phyloP scores from a whole-genome alignment of 2,888 invertebrate species.

The Taphrorychus bicolor region DNA sequence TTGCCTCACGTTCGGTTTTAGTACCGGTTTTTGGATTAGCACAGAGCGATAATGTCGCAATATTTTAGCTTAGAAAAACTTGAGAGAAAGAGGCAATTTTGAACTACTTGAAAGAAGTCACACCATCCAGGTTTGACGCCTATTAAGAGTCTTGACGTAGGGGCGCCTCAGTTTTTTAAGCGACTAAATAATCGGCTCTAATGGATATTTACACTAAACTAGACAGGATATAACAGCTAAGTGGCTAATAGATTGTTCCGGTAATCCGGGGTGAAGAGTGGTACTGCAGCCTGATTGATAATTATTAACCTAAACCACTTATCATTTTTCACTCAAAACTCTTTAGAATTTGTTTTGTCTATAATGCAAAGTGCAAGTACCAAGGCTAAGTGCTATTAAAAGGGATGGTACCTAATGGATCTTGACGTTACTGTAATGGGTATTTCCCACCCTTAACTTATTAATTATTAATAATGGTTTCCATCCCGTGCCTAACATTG shows the following conservation, averaged over 20 bases:
- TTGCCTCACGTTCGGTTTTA: slow-evolving; percentile 30
- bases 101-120: slow-evolving; percentile 32
- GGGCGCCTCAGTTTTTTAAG: slow-evolving; percentile 24
- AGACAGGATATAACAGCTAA: slow-evolving; percentile 22
- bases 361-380: neutral
- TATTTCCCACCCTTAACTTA: neutral
- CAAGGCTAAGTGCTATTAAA: too few species aligned
- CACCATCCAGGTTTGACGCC: slow-evolving; percentile 23
- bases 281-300: slow-evolving; percentile 9
- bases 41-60: neutral
- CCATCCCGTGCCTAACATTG: neutral
- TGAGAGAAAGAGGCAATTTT: slow-evolving; percentile 9
- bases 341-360: neutral
- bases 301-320: slow-evolving; percentile 2
- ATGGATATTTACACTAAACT: slow-evolving; percentile 31
- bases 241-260: slow-evolving; percentile 30
- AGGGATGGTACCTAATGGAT: too few species aligned
- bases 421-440: too few species aligned
- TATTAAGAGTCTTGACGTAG: slow-evolving; percentile 30
- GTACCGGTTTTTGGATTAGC: slow-evolving; percentile 23
- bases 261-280: slow-evolving; percentile 18
- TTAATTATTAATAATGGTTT: neutral
- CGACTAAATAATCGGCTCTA: slow-evolving; percentile 30
- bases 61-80: too few species aligned
- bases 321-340: neutral